Base-by-base conservation (phyloP, 64 coral and sea anemone species). In the Catalaphyllia jardinei region DNA sequence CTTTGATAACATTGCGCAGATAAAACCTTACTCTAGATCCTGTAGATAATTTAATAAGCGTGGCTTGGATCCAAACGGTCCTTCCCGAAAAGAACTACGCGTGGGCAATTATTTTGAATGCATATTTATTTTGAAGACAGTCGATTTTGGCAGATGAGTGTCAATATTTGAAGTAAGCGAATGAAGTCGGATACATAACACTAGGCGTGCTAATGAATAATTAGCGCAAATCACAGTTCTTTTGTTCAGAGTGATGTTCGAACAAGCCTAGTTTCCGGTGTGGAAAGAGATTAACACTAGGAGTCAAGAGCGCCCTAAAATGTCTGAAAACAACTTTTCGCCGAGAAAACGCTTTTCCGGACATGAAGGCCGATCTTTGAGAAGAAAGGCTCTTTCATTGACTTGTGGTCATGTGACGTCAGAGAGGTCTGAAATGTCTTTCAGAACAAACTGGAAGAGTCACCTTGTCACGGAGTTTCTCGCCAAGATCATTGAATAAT, bases 241-340 rank as follows among this genome's bases (percentile, higher is more conserved):
- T 97, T 97, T 97, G 95, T 97, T 78, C 77, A 75, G 49, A 74
- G 77, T 97, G 93, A 97, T 97, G 95, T 97, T 94, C 91, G 88
- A 93, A 97, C 95, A 97, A 94, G 91, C 77, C 86, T 87, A 72
- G 81, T 84, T 97, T 97, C 95, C 95, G 95, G 95, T 97, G 83
- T 75, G 82, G 91, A 96, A 85, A 85, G 81, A 85, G 81, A 85
- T 85, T 85, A 85, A 17, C 81, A 85, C 81, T 85, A 71, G 81
- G 81, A 85, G 81, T 85, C 81, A 85, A 85, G 81, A 51, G 81
- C 3, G 63, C 63, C 60, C 50, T 85, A 69, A 83, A 85, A 35
- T 71, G 63, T 51, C 81, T 85, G 17, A 71, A 85, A 71, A 85
- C 81, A 85, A 71, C 20, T 71, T 85, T 85, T 85, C 81, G 63